phyloP scores from a whole-genome alignment of 30 jellyfish, hydroid and myxozoan genomes.

The Chironex yamaguchii region DNA sequence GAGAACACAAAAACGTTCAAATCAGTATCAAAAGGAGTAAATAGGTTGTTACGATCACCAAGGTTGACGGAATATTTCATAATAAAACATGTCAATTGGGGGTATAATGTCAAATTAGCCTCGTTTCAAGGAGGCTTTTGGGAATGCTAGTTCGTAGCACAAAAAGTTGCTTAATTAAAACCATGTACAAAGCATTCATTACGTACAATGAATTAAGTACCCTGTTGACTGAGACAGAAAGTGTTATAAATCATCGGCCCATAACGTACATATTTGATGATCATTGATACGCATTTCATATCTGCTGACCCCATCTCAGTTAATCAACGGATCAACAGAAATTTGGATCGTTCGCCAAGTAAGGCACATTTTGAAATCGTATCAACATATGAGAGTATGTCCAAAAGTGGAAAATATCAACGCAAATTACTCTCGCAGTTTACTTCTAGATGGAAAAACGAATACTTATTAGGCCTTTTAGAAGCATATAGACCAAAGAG shows the following conservation, averaged over 20 bases:
- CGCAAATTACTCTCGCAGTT: constrained; percentile 48
- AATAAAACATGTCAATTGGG: constrained; percentile 26
- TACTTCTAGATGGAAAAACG: constrained; percentile 61
- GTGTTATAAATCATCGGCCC: constrained; percentile 45
- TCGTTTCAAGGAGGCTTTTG: constrained; percentile 51
- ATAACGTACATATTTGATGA: constrained; percentile 23
- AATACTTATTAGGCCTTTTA: constrained; percentile 47
- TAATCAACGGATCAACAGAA: constrained; percentile 59
- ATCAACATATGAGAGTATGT: constrained; percentile 54
- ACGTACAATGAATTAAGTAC: constrained; percentile 14
- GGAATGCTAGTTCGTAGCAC: constrained; percentile 29
- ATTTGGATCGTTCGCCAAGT: constrained; percentile 28
- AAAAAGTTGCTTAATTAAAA: constrained; percentile 30
- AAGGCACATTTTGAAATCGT: constrained; percentile 38
- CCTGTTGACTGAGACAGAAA: constrained; percentile 22
- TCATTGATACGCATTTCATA: constrained; percentile 39
- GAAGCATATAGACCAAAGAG: constrained; percentile 54
- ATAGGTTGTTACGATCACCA: constrained; percentile 2
- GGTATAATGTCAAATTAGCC: background rate
- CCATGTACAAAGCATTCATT: constrained; percentile 34
- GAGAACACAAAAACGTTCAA: constrained; percentile 56
- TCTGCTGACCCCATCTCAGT: constrained; percentile 67
- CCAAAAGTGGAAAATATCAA: constrained; percentile 41
- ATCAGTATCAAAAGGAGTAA: constrained; percentile 45
- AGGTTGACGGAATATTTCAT: constrained; percentile 4